phyloP scores from a whole-genome alignment of 2,888 invertebrate species.

The Eupelmus urozonus region DNA sequence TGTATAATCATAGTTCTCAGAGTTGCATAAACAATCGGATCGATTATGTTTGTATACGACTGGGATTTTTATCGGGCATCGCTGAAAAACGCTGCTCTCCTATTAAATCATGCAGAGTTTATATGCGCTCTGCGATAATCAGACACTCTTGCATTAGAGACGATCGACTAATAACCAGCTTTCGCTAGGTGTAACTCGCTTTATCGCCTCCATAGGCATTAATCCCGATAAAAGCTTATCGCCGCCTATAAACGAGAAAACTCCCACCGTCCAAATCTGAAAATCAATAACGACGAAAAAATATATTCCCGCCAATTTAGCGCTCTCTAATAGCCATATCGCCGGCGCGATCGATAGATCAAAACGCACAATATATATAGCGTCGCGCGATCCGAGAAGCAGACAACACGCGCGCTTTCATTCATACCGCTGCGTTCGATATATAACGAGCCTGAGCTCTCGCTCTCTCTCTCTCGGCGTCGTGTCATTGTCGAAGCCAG shows the following conservation, averaged over 20 bases:
- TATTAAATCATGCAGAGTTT: slow-evolving; percentile 15
- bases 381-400: slow-evolving; percentile 8
- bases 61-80: no score
- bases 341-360: slow-evolving; percentile 11
- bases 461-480: neutral
- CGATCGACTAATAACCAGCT: no score
- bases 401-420: slow-evolving; percentile 55
- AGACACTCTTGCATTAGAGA: no score
- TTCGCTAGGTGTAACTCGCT: no score
- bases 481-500: slow-evolving; percentile 40
- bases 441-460: slow-evolving; percentile 60
- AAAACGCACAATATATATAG: slow-evolving; percentile 48
- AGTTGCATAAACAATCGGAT: neutral
- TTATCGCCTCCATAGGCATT: no score
- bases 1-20: neutral
- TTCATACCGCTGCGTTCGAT: slow-evolving; percentile 60
- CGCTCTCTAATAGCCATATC: no score
- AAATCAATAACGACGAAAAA: no score
- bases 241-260: no score
- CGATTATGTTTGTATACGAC: neutral
- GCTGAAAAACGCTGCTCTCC: neutral
- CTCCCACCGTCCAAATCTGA: no score
- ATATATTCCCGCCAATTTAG: no score
- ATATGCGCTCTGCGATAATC: no score
- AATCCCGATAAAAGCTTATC: no score